phyloP scores from a whole-genome alignment of 2,888 invertebrate species.

The Prenolepis imparis region DNA sequence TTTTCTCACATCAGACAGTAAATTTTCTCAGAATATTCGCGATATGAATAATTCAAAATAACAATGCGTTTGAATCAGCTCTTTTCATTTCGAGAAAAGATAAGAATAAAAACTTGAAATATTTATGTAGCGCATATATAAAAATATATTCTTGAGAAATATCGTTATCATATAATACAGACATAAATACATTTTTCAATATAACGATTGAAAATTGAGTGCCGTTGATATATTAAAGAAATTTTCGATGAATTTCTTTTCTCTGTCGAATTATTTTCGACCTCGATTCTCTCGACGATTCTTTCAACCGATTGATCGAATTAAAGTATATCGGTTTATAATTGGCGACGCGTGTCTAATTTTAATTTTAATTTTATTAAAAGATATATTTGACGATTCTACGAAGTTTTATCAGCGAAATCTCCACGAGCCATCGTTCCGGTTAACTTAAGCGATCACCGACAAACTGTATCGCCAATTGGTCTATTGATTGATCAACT shows the following conservation, averaged over 20 bases:
- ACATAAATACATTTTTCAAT: not conserved
- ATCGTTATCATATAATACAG: not conserved
- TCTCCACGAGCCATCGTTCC: slow-evolving; percentile 18
- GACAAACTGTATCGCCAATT: slow-evolving; percentile 53
- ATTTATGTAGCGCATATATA: not conserved
- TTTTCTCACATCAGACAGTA: not conserved
- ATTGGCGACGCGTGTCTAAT: not conserved
- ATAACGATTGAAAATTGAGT: not conserved
- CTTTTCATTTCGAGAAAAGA: slow-evolving; percentile 2
- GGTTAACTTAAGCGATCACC: slow-evolving; percentile 41
- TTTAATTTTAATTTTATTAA: not conserved
- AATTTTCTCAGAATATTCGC: not conserved
- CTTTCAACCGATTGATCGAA: not conserved
- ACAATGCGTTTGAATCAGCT: not conserved
- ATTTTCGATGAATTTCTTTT: too few relatives aligned
- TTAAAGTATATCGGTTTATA: not conserved
- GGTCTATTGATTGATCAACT: slow-evolving; percentile 46
- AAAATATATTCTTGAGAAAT: not conserved
- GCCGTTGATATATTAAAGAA: too few relatives aligned
- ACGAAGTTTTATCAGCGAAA: not conserved
- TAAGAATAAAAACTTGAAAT: slow-evolving; percentile 3
- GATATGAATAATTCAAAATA: slow-evolving; percentile 25
- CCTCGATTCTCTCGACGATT: not conserved
- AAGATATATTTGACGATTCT: not conserved
- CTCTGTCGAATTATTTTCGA: slow-evolving; percentile 12